Percentiles rank a stretch among this genome's conserved stretches.
Conservation (phyloP, 2,888 invertebrate genomes). For the Camponotus fellah region DNA sequence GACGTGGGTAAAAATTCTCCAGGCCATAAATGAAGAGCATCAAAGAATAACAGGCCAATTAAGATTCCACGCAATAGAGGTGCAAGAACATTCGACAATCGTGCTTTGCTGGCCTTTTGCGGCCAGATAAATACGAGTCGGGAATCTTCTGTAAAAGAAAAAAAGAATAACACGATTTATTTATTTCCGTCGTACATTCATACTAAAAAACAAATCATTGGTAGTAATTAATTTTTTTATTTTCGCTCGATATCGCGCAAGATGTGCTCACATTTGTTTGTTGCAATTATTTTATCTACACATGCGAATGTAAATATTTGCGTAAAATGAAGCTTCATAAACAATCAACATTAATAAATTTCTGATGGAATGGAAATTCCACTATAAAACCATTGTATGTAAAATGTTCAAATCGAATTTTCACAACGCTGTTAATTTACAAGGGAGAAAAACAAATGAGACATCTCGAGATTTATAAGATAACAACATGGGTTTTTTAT, state of each 20-base stretch:
- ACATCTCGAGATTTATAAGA: neutral
- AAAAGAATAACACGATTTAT: neutral
- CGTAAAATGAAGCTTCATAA: neutral
- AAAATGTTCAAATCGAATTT: neutral
- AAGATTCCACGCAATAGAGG: conserved; percentile 78
- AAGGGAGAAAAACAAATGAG: neutral
- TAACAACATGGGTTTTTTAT: neutral
- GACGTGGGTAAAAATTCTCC: conserved; percentile 82
- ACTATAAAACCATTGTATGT: neutral
- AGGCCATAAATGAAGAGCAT: conserved; percentile 82
- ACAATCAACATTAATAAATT: neutral
- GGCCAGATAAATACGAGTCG: conserved; percentile 83
- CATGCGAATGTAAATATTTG: neutral
- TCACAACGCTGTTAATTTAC: neutral
- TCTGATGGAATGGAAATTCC: neutral
- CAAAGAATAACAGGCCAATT: conserved; percentile 76
- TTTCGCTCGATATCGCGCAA: neutral
- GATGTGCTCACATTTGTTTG: too few species aligned
- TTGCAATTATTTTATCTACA: neutral
- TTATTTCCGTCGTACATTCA: neutral
- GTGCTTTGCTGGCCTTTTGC: conserved; percentile 75
- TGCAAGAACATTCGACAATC: conserved; percentile 71
- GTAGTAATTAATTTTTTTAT: neutral
- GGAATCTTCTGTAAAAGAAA: conserved; percentile 74
- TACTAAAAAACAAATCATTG: neutral